Conservation (phyloP, 2,888 invertebrate species). For the Pandemis cinnamomeana region DNA sequence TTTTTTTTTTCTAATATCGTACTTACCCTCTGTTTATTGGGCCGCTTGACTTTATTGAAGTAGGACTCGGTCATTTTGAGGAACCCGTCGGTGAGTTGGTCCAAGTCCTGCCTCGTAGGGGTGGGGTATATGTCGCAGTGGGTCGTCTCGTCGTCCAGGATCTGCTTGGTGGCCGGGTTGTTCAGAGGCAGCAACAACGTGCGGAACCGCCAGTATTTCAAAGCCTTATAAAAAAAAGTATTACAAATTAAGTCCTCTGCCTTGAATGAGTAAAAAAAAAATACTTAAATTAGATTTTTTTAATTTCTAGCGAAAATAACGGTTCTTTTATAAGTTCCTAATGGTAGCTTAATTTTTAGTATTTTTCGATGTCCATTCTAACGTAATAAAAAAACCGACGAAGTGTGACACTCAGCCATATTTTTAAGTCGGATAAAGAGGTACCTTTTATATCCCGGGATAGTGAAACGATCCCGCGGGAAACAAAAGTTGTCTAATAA, state of each 20-base stretch:
- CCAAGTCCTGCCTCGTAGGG: constrained; percentile 84
- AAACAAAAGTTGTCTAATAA: too few relatives aligned
- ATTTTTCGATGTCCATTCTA: too few relatives aligned
- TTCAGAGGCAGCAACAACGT: constrained; percentile 94
- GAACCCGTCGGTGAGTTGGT: constrained; percentile 89
- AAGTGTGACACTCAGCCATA: too few relatives aligned
- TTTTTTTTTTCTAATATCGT: constrained; percentile 32
- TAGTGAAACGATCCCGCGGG: too few relatives aligned
- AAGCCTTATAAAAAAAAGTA: constrained; percentile 78
- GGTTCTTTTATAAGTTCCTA: too few relatives aligned
- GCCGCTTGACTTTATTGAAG: constrained; percentile 95
- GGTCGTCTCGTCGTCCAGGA: constrained; percentile 88
- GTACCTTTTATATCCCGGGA: too few relatives aligned
- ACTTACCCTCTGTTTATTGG: constrained; percentile 92
- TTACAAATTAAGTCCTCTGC: neutral
- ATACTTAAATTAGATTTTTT: too few relatives aligned
- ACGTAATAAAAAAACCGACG: too few relatives aligned
- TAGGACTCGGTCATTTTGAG: constrained; percentile 93
- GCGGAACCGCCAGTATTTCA: constrained; percentile 96
- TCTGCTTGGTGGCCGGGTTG: constrained; percentile 91
- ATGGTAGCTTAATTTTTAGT: too few relatives aligned
- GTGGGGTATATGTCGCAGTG: constrained; percentile 94
- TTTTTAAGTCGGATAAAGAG: too few relatives aligned
- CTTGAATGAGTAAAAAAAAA: neutral
- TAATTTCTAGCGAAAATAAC: too few relatives aligned